phyloP scores from a whole-genome alignment of 1,140 invertebrate genomes.

The Ceratina calcarata region DNA sequence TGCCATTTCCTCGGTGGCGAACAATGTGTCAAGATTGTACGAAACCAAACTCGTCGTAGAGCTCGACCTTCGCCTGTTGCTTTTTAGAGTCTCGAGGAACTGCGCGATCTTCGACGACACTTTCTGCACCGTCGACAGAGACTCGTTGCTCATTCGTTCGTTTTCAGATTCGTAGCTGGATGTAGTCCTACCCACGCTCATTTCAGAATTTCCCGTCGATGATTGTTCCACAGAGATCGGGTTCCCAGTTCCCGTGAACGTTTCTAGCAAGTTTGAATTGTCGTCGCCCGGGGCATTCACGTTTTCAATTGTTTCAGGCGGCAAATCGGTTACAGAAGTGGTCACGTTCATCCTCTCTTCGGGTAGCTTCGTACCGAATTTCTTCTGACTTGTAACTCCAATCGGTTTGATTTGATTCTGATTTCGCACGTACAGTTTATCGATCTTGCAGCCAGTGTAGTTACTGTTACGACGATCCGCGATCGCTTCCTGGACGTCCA shows the following conservation, averaged over 20 bases:
- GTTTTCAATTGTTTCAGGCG: accelerated
- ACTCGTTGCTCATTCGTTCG: background rate
- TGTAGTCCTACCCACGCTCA: accelerated
- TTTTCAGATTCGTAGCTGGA: constrained; percentile 16
- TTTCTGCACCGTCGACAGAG: background rate
- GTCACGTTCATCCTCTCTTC: constrained; percentile 1
- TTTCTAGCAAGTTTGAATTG: background rate
- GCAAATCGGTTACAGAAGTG: constrained; percentile 5
- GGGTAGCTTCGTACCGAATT: background rate
- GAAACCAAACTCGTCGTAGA: constrained; percentile 1
- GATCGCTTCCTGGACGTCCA: background rate
- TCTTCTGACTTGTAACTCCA: too few species aligned
- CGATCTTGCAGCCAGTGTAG: background rate
- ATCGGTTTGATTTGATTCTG: background rate
- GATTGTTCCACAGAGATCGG: too few species aligned
- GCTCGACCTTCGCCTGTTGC: background rate
- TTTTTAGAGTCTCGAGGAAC: constrained; percentile 21
- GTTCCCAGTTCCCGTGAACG: too few species aligned
- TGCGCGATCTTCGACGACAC: background rate
- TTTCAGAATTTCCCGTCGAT: too few species aligned
- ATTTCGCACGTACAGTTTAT: background rate
- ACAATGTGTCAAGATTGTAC: constrained; percentile 22
- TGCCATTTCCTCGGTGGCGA: background rate
- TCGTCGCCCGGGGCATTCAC: too few species aligned
- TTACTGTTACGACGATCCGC: background rate